Conservation (phyloP, 2,113 vertebrate genomes). For the Spilogale gracilis region DNA sequence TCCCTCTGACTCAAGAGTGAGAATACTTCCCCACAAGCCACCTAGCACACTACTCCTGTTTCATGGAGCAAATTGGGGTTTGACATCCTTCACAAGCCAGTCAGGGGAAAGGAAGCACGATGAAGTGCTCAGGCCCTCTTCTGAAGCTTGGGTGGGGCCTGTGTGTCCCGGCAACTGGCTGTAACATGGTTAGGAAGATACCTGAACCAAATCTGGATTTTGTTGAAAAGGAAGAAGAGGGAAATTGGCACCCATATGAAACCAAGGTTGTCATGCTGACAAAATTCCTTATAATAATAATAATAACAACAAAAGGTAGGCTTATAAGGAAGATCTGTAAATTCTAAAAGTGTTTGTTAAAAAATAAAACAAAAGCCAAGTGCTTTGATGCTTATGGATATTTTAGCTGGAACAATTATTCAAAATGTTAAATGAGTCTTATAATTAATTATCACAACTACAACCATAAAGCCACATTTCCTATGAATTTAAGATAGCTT, state of each 20-base stretch:
- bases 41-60: background rate
- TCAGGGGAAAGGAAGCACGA: background rate
- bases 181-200: background rate
- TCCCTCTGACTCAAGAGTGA: background rate
- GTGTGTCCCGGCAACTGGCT: background rate
- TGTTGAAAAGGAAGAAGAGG: background rate
- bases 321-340: background rate
- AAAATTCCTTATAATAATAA: background rate
- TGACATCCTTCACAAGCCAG: background rate
- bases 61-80: background rate
- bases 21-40: background rate
- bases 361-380: background rate
- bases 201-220: background rate
- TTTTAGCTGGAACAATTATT: background rate
- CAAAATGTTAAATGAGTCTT: slow-evolving; percentile 19
- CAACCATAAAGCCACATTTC: background rate
- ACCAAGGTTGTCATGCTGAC: background rate
- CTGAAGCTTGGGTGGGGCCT: background rate
- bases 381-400: background rate
- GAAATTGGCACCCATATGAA: background rate
- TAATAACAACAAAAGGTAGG: background rate
- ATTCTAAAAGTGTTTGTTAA: background rate
- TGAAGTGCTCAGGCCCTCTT: background rate
- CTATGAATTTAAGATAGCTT: slow-evolving; percentile 20
- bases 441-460: background rate